Conservation (phyloP, 1,140 invertebrate genomes). For the Cydia pomonella region DNA sequence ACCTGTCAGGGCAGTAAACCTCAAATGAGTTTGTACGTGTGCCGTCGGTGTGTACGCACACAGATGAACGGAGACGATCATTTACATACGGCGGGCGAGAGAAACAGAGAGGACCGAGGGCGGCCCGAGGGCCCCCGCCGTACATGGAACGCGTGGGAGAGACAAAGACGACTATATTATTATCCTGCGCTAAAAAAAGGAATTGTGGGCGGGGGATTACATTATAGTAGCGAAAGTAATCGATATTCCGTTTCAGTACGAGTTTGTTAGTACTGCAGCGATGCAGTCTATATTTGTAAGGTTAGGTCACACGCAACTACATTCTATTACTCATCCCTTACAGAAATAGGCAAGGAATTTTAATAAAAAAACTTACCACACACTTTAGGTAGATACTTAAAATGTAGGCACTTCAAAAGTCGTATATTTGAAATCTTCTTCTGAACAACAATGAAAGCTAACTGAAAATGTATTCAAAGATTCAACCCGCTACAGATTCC, state of each 20-base stretch:
- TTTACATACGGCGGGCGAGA: slow-evolving; percentile 75
- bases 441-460: no score
- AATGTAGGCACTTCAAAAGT: no score
- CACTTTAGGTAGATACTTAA: no score
- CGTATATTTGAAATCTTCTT: no score
- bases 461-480: no score
- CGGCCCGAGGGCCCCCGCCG: slow-evolving; percentile 53
- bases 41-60: slow-evolving; percentile 55
- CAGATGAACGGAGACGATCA: slow-evolving; percentile 67
- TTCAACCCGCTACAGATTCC: no score
- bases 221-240: slow-evolving; percentile 83
- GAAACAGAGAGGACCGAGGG: slow-evolving; percentile 66
- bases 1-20: slow-evolving; percentile 78
- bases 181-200: slow-evolving; percentile 82
- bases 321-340: not conserved
- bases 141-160: slow-evolving; percentile 50
- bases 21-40: slow-evolving; percentile 58
- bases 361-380: no score
- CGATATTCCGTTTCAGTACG: slow-evolving; percentile 81
- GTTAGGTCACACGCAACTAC: slow-evolving; percentile 49
- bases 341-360: not conserved
- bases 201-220: slow-evolving; percentile 81
- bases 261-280: slow-evolving; percentile 73
- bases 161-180: slow-evolving; percentile 79
- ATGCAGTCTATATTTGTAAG: slow-evolving; percentile 73